Conservation (phyloP, 2,888 invertebrate species). For the Gymnoscelis rufifasciata region DNA sequence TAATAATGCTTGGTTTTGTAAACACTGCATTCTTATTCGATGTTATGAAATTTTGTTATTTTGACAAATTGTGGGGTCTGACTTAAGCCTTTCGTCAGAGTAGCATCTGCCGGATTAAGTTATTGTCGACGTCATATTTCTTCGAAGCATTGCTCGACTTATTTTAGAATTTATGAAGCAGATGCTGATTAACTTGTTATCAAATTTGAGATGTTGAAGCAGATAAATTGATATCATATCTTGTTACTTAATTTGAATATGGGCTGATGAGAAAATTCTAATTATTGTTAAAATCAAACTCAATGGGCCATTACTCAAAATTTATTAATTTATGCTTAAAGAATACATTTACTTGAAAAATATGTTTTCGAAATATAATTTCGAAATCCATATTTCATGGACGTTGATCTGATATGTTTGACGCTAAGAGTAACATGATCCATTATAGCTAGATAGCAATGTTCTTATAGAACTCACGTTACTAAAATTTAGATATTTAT, state of each 20-base stretch:
- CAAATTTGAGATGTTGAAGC: conserved; percentile 6
- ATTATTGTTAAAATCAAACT: no score
- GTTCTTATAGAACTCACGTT: conserved; percentile 15
- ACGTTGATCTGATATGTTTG: conserved; percentile 25
- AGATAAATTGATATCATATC: not conserved
- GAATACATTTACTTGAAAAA: conserved; percentile 19
- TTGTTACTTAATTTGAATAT: no score
- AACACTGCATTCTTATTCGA: conserved; percentile 63
- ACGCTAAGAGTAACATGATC: conserved; percentile 29
- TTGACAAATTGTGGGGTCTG: conserved; percentile 71
- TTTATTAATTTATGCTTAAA: no score
- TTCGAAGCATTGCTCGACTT: conserved; percentile 38
- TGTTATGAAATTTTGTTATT: conserved; percentile 71
- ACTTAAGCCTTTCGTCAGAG: conserved; percentile 63
- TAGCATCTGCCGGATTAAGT: conserved; percentile 49
- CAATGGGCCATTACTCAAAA: no score
- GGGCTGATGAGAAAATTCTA: no score
- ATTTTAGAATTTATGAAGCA: conserved; percentile 26
- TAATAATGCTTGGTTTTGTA: conserved; percentile 66
- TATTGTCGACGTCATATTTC: conserved; percentile 42
- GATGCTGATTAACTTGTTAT: conserved; percentile 21
- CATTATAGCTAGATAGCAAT: conserved; percentile 24
- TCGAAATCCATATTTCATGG: conserved; percentile 27
- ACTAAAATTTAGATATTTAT: conserved; percentile 17
- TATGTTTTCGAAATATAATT: conserved; percentile 26